Evolutionary conservation across 2,113 vertebrate species (phyloP).

Genomic region (Beaufortia kweichowensis): DNA sequence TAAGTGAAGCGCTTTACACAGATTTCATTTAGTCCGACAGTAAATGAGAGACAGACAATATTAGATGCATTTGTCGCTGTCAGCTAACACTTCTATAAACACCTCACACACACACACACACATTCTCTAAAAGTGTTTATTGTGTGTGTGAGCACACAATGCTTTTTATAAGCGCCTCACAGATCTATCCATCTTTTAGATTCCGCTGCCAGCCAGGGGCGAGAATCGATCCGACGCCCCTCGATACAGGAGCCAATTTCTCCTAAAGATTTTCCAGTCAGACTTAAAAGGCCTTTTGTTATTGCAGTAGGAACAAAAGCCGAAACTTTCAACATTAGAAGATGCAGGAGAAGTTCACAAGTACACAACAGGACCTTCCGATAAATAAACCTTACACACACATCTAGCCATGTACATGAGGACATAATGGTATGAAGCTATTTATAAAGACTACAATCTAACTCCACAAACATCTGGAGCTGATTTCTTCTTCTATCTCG

Average conservation of each 20-base stretch:
- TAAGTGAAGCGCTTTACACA: constrained; percentile 45
- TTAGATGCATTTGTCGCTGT: constrained; percentile 63
- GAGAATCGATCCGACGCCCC: constrained; percentile 73
- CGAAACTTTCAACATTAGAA: constrained; percentile 71
- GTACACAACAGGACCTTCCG: constrained; percentile 9
- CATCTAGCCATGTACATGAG: neutral
- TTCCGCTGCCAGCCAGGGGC: constrained; percentile 71
- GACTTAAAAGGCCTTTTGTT: constrained; percentile 79
- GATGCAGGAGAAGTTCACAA: constrained; percentile 37
- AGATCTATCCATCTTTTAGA: constrained; percentile 79
- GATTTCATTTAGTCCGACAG: constrained; percentile 45
- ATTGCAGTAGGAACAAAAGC: constrained; percentile 76
- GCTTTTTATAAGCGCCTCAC: constrained; percentile 70
- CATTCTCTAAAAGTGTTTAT: too few relatives aligned
- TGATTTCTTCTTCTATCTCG: too few relatives aligned
- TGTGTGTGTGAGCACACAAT: constrained; percentile 71
- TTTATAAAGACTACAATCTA: too few relatives aligned
- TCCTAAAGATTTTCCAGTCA: constrained; percentile 79
- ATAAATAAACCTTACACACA: neutral
- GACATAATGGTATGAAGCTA: too few relatives aligned
- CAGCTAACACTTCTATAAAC: constrained; percentile 66
- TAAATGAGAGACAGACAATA: neutral
- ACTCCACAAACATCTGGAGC: too few relatives aligned
- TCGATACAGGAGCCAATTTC: constrained; percentile 77
- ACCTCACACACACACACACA: constrained; percentile 54